Evolutionary conservation across 2,888 invertebrate species (phyloP), one percentile per base, ranked within the genome.

Genomic region (Lydus trimaculatus): DNA sequence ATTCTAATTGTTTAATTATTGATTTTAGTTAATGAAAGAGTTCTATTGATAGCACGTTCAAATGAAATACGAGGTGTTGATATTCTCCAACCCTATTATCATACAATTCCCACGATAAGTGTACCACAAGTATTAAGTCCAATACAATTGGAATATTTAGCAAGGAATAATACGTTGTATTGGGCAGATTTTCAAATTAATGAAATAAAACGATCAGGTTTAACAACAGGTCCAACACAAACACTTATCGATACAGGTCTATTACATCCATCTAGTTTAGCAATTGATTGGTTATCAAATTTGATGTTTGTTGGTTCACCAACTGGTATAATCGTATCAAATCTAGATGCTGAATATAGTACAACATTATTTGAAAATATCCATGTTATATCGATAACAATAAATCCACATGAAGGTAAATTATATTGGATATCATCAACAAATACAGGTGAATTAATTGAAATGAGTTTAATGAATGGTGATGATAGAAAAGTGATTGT

Each of bases 61-160:
- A 91, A 91, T 76, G 94, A 94, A 86, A 93, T 97, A 75, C 90
- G 94, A 63, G 96, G 95, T 58, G 92, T 96, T 69, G 94, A 95
- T 85, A 85, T 94, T 74, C 88, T 89, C 70, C 90, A 91, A 83
- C 93, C 94, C 3, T 89, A 90, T 81, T 91, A 90, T 84, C 92
- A 92, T 82, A 91, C 93, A 56, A 93, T 95, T 76, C 95, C 96
- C 11, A 92, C 95, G 23, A 91, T 96, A 73, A 90, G 93, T 67
- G 86, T 90, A 60, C 91, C 92, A 36, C 88, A 91, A 84, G 90
- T 93, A 11, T 86, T 92, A 72, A 88, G 90, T 73, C 94, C 94
- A 9, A 87, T 89, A 63, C 89, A 91, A 75, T 86, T 96, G 67
- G 93, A 93, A 79, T 92, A 90, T 80, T 87, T 90, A 64, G 90